Conservation (phyloP, 2,797 vertebrate genomes). For the Sebastes steindachneri region DNA sequence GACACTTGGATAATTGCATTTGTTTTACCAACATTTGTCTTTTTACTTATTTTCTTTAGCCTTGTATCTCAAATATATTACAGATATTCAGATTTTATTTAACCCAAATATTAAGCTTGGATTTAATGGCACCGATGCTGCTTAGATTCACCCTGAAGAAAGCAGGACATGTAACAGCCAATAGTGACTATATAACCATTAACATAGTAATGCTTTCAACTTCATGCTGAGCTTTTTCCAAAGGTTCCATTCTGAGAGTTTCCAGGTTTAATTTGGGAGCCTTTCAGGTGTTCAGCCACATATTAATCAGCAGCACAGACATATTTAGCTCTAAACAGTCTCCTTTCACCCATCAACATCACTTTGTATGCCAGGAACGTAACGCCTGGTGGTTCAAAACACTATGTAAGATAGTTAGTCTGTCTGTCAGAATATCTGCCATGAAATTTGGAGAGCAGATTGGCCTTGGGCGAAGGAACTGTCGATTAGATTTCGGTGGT, state of each 20-base stretch:
- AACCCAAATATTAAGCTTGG: background rate
- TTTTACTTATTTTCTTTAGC: background rate
- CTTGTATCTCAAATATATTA: background rate
- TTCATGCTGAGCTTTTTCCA: background rate
- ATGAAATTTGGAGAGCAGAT: constrained; percentile 35
- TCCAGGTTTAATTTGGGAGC: background rate
- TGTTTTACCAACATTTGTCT: background rate
- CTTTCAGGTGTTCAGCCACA: constrained; percentile 8
- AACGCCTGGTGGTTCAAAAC: constrained; percentile 13
- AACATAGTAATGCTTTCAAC: background rate
- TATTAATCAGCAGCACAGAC: constrained; percentile 16
- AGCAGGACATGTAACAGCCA: background rate
- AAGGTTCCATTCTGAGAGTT: background rate
- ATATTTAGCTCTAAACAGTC: constrained; percentile 21
- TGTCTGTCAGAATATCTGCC: constrained; percentile 41
- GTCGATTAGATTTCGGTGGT: constrained; percentile 40
- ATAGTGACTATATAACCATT: background rate
- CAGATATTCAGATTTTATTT: background rate
- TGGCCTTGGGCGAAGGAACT: constrained; percentile 45
- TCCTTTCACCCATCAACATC: constrained; percentile 21
- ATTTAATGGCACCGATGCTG: background rate
- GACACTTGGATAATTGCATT: background rate
- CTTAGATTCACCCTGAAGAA: background rate
- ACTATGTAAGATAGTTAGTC: constrained; percentile 15
- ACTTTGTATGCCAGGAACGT: constrained; percentile 35